Conservation (phyloP, 1,140 invertebrate genomes). For the Drosophila mayri region DNA sequence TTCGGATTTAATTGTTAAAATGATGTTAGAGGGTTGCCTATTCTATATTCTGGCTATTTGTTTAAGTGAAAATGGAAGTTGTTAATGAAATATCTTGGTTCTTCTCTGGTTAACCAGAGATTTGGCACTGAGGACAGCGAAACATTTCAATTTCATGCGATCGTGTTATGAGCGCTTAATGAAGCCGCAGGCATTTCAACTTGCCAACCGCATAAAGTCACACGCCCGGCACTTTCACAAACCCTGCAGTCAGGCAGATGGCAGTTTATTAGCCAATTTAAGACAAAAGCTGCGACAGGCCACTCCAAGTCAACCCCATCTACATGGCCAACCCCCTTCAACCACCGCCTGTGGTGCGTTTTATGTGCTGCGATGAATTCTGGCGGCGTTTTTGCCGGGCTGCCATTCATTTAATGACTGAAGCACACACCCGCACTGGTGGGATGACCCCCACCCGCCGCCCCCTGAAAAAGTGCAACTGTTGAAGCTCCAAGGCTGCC, state of each 20-base stretch:
- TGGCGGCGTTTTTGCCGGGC: slow-evolving; percentile 67
- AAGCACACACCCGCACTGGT: slow-evolving; percentile 12
- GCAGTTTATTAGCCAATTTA: slow-evolving; percentile 81
- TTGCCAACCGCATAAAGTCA: slow-evolving; percentile 62
- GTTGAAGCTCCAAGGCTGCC: slow-evolving; percentile 43
- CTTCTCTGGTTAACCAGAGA: slow-evolving; percentile 25
- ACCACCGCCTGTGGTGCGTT: slow-evolving; percentile 67
- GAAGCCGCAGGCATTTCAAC: slow-evolving; percentile 75
- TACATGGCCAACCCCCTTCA: not conserved
- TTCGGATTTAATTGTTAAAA: not conserved
- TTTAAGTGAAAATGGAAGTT: no score
- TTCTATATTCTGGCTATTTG: not conserved
- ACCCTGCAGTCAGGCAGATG: slow-evolving; percentile 45
- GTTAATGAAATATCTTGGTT: not conserved
- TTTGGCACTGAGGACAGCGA: slow-evolving; percentile 25
- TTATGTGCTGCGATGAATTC: slow-evolving; percentile 82
- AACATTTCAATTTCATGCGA: slow-evolving; percentile 69
- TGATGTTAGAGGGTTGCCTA: not conserved
- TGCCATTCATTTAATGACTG: slow-evolving; percentile 75
- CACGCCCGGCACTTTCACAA: slow-evolving; percentile 37
- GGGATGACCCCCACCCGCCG: slow-evolving; percentile 9
- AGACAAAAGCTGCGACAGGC: slow-evolving; percentile 68
- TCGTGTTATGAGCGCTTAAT: slow-evolving; percentile 74
- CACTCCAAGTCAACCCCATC: slow-evolving; percentile 33
- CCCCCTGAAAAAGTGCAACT: slow-evolving; percentile 71